Evolutionary conservation across 2,888 invertebrate genomes (phyloP).

Genomic region (Chironomus tentans): DNA sequence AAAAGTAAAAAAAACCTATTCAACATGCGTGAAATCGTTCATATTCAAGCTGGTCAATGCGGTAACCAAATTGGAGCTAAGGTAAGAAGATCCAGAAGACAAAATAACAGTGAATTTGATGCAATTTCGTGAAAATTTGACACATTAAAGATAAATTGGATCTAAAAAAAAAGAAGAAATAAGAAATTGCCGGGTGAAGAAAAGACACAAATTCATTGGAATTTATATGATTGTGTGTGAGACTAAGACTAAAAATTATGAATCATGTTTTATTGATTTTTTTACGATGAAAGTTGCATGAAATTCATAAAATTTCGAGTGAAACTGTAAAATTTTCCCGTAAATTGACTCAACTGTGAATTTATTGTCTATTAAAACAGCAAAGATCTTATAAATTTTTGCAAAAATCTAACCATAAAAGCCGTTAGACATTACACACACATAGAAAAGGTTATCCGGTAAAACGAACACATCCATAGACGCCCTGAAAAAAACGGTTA

Average conservation of each 20-base stretch:
- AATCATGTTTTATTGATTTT: background rate
- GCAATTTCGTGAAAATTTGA: background rate
- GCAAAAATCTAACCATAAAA: background rate
- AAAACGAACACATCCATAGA: background rate
- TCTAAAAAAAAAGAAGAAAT: background rate
- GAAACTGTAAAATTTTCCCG: background rate
- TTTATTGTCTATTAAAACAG: background rate
- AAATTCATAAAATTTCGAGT: too few relatives aligned
- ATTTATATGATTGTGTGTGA: background rate
- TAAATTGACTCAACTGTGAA: background rate
- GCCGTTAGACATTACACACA: background rate
- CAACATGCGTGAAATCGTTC: slow-evolving; percentile 21
- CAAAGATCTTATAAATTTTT: background rate
- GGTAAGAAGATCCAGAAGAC: background rate
- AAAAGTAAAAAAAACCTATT: background rate
- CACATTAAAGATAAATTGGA: too few relatives aligned
- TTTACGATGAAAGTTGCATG: too few relatives aligned
- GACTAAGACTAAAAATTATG: background rate
- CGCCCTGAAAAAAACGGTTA: background rate
- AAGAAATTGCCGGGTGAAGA: background rate
- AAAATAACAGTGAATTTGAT: background rate
- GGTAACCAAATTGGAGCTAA: slow-evolving; percentile 22
- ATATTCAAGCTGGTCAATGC: slow-evolving; percentile 22
- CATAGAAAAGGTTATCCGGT: background rate
- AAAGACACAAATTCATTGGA: background rate